These are phyloP conservation scores for Muscidifurax raptorellus DNA, from an alignment of 1,140 invertebrate species.

Conservation along the genomic window DNA sequence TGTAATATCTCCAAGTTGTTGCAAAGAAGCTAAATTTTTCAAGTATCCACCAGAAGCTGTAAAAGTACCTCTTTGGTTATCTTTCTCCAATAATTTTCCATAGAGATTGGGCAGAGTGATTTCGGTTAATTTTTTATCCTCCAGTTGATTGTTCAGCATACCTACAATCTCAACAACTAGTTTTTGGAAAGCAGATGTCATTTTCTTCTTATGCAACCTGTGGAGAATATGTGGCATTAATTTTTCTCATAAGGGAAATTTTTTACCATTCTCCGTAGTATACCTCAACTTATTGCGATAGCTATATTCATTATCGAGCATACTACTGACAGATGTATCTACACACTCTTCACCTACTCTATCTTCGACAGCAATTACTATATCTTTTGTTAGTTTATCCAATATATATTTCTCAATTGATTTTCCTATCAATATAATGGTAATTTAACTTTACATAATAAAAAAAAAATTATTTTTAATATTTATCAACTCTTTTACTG, in stretches of 20 bases:
- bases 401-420: conserved; percentile 49
- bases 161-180: conserved; percentile 24
- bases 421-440: conserved; percentile 45
- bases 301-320: conserved; percentile 47
- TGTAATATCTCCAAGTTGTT: conserved; percentile 38
- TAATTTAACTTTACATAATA: conserved; percentile 35
- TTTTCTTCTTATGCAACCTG: conserved; percentile 44
- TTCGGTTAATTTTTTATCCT: conserved; percentile 29
- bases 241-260: not conserved
- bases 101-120: conserved; percentile 22
- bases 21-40: conserved; percentile 36
- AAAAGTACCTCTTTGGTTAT: conserved; percentile 36
- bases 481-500: conserved; percentile 28
- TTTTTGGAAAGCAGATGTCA: conserved; percentile 26
- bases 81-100: conserved; percentile 41
- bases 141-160: conserved; percentile 34
- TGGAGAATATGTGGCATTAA: conserved; percentile 13
- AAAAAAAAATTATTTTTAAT: conserved; percentile 19
- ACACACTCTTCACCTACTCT: conserved; percentile 47
- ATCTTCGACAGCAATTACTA: conserved; percentile 48
- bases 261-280: not conserved
- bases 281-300: conserved; percentile 50
- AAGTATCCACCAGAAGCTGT: conserved; percentile 33
- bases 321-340: conserved; percentile 41
- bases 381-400: conserved; percentile 48